Percentiles rank a stretch among this genome's conserved stretches.
Evolutionary conservation across 2,113 vertebrate genomes (phyloP).

Genomic region (Beaufortia kweichowensis): DNA sequence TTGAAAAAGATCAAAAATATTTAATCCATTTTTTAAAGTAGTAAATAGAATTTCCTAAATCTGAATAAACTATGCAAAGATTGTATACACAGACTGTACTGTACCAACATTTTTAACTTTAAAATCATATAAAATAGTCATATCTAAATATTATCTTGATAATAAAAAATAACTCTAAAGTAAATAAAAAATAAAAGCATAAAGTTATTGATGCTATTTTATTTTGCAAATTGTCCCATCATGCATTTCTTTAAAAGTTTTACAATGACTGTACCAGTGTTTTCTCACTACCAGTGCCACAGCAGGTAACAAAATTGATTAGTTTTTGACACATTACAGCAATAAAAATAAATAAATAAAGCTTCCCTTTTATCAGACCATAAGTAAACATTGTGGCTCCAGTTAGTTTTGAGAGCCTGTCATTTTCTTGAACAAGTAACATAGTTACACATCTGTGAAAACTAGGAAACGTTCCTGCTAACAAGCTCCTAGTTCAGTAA

Average conservation of each 20-base stretch:
- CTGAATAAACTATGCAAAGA: too few species aligned
- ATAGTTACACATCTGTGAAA: slow-evolving; percentile 57
- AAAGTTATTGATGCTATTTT: too few species aligned
- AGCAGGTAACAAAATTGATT: not conserved
- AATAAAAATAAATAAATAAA: not conserved
- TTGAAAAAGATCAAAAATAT: too few species aligned
- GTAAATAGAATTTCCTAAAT: too few species aligned
- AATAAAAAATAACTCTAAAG: too few species aligned
- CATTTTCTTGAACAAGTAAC: slow-evolving; percentile 30
- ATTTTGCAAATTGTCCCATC: not conserved
- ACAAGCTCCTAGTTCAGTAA: slow-evolving; percentile 61
- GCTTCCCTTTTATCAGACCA: not conserved
- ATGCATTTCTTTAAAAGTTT: not conserved
- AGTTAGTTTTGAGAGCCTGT: slow-evolving; percentile 20
- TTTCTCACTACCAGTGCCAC: not conserved
- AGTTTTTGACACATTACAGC: not conserved
- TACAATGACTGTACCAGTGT: too few species aligned
- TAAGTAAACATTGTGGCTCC: slow-evolving; percentile 5
- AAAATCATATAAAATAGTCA: not conserved
- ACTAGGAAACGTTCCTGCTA: slow-evolving; percentile 54
- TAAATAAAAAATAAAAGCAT: too few species aligned
- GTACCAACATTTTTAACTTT: too few species aligned
- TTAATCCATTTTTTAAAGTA: too few species aligned
- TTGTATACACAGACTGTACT: too few species aligned
- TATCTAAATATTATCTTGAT: not conserved